Conservation (phyloP, 2,113 vertebrate species). For the Pao palembangensis region DNA sequence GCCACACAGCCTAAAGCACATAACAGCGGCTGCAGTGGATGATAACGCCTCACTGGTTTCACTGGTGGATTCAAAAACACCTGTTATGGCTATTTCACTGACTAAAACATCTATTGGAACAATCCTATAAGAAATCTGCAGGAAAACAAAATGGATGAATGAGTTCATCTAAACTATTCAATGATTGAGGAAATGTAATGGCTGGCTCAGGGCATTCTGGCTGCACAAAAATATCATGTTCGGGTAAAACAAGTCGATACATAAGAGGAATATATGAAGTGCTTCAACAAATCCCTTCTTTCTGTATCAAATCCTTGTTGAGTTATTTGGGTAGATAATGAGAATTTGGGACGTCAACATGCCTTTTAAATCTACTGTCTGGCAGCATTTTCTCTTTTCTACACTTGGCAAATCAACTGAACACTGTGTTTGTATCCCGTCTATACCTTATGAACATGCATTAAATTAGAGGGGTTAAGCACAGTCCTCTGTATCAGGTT, state of each 20-base stretch:
- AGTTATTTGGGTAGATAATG: slow-evolving; percentile 18
- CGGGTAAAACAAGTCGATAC: slow-evolving; percentile 20
- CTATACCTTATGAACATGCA: slow-evolving; percentile 24
- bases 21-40: no score
- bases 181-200: slow-evolving; percentile 10
- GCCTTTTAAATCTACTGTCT: slow-evolving; percentile 15
- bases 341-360: slow-evolving; percentile 16
- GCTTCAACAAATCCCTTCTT: slow-evolving; percentile 23
- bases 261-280: slow-evolving; percentile 33
- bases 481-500: slow-evolving; percentile 6
- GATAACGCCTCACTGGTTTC: no score
- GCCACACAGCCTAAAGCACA: background rate
- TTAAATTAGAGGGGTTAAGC: slow-evolving; percentile 19
- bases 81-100: no score
- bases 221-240: slow-evolving; percentile 28
- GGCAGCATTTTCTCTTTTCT: slow-evolving; percentile 20
- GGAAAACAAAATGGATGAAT: slow-evolving; percentile 11
- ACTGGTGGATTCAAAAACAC: no score
- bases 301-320: slow-evolving; percentile 18
- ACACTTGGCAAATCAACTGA: slow-evolving; percentile 24
- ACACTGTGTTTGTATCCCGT: slow-evolving; percentile 34
- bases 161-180: slow-evolving; percentile 29
- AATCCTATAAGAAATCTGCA: slow-evolving; percentile 2
- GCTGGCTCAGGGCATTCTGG: slow-evolving; percentile 31
- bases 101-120: background rate